Evolutionary conservation across 2,888 invertebrate genomes (phyloP).

Genomic region (Diabrotica balteata): DNA sequence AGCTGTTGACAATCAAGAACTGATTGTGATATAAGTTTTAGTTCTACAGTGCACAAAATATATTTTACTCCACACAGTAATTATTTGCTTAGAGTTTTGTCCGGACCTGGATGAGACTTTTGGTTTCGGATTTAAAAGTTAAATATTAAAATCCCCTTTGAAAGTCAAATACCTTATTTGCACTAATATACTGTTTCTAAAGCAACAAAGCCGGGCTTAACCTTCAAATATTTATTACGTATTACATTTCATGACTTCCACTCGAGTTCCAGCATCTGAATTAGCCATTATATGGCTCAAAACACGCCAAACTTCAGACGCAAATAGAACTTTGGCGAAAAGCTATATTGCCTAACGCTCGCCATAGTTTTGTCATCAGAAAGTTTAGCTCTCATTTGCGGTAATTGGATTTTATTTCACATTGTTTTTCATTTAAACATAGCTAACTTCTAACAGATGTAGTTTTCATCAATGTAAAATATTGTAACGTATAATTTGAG

Average conservation of each 20-base stretch:
- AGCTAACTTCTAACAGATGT: too few species aligned
- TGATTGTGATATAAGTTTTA: too few species aligned
- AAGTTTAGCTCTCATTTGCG: constrained; percentile 4
- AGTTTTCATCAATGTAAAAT: too few species aligned
- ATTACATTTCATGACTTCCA: constrained; percentile 13
- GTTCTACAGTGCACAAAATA: too few species aligned
- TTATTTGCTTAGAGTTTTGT: too few species aligned
- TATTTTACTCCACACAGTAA: too few species aligned
- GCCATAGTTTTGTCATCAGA: constrained; percentile 8
- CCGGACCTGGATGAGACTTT: too few species aligned
- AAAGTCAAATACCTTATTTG: background rate
- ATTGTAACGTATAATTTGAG: too few species aligned
- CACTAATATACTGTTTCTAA: constrained; percentile 3
- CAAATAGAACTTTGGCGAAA: constrained; percentile 4
- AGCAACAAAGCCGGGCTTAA: constrained; percentile 7
- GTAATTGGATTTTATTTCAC: too few species aligned
- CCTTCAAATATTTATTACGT: constrained; percentile 13
- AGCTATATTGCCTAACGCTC: background rate
- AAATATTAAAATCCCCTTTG: constrained; percentile 5
- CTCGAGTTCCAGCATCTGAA: constrained; percentile 1
- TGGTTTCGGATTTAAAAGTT: constrained; percentile 1
- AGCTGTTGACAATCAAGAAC: too few species aligned
- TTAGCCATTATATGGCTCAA: constrained; percentile 8
- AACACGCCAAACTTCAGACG: constrained; percentile 1
- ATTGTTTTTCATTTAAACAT: too few species aligned